These are phyloP conservation scores for Melanotus villosus DNA, from an alignment of 2,888 invertebrate species.

Conservation along the genomic window DNA sequence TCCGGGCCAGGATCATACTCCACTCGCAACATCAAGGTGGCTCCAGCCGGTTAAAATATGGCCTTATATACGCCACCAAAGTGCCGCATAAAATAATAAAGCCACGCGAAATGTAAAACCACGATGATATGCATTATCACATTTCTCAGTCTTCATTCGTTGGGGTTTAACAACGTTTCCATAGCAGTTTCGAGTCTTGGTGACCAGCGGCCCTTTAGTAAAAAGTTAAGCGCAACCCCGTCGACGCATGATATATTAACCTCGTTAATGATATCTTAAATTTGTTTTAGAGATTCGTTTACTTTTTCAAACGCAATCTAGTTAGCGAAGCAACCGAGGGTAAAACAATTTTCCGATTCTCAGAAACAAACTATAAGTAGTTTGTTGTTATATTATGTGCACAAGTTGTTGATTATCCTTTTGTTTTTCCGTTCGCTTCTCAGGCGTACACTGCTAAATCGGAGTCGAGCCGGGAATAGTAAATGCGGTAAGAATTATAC, in stretches of 20 bases:
- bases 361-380: not conserved
- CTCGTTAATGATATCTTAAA: constrained; percentile 29
- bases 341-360: constrained; percentile 11
- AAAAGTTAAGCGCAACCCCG: not conserved
- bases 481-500: constrained; percentile 11
- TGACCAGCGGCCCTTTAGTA: constrained; percentile 27
- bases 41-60: constrained; percentile 61
- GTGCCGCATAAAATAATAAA: constrained; percentile 62
- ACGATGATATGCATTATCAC: constrained; percentile 46
- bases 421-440: not conserved
- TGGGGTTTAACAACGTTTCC: constrained; percentile 31
- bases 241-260: constrained; percentile 24
- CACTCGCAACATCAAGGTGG: constrained; percentile 59
- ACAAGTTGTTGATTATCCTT: constrained; percentile 8
- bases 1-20: constrained; percentile 56
- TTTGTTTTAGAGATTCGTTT: constrained; percentile 27
- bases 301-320: constrained; percentile 3
- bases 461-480: not conserved
- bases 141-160: constrained; percentile 45
- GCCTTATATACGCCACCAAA: constrained; percentile 59
- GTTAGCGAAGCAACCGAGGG: not conserved
- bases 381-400: constrained; percentile 1
- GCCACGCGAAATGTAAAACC: constrained; percentile 54
- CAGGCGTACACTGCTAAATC: not conserved
- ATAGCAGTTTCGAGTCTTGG: constrained; percentile 27